Evolutionary conservation across 2,888 invertebrate species (phyloP).

Genomic region (Monopis laevigella): DNA sequence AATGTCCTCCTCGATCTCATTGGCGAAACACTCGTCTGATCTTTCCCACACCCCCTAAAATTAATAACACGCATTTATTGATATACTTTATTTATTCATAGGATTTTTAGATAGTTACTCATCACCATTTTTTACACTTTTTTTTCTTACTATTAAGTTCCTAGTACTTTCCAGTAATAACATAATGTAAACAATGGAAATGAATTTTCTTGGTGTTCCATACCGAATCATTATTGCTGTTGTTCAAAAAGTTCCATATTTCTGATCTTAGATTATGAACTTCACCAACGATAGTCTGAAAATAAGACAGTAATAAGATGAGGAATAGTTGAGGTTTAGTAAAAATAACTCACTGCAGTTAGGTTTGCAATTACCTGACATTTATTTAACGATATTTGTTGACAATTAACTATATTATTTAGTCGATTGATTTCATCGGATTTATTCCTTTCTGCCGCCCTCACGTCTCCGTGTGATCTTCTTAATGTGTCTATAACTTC

Average conservation of each 20-base stretch:
- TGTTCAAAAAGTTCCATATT: constrained; percentile 46
- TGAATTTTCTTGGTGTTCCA: no score
- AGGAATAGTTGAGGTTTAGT: neutral
- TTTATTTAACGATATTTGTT: constrained; percentile 35
- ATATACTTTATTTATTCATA: no score
- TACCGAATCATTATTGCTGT: constrained; percentile 58
- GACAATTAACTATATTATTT: constrained; percentile 32
- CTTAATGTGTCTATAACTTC: constrained; percentile 44
- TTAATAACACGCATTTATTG: neutral
- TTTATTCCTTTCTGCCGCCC: constrained; percentile 36
- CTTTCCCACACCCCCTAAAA: constrained; percentile 47
- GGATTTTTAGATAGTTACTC: no score
- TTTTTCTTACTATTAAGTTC: no score
- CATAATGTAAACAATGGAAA: no score
- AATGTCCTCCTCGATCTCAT: constrained; percentile 35
- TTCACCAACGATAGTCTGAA: constrained; percentile 46
- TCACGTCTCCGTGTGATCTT: constrained; percentile 37
- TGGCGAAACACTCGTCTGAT: constrained; percentile 27
- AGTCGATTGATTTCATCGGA: constrained; percentile 31
- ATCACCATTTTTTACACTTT: no score
- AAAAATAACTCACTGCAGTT: neutral
- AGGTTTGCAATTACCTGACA: constrained; percentile 31
- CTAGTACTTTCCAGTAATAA: no score
- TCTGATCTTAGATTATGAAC: constrained; percentile 49
- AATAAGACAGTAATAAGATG: constrained; percentile 15